Conservation (phyloP, 2,888 invertebrate species). For the Xanthorhoe designata region DNA sequence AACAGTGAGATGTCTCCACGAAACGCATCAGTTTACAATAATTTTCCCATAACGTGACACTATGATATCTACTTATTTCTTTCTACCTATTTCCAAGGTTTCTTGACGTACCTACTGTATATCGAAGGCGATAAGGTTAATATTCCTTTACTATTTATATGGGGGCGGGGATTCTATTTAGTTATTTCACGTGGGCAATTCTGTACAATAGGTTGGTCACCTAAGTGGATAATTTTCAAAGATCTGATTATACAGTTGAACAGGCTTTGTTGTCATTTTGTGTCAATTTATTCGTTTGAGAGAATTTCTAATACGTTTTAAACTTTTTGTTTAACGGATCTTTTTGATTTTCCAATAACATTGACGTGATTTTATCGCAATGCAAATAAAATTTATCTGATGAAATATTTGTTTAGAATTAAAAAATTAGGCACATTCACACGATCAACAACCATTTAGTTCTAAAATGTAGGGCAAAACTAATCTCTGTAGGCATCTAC, state of each 20-base stretch:
- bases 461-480: slow-evolving; percentile 39
- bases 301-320: not conserved
- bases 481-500: slow-evolving; percentile 46
- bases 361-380: not conserved
- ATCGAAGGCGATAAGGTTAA: slow-evolving; percentile 13
- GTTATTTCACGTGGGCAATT: slow-evolving; percentile 37
- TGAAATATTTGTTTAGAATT: slow-evolving; percentile 3
- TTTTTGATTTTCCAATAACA: not conserved
- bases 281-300: slow-evolving; percentile 11
- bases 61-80: slow-evolving; percentile 41
- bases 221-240: slow-evolving; percentile 29
- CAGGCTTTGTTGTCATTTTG: slow-evolving; percentile 6
- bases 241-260: slow-evolving; percentile 25
- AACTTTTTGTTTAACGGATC: not conserved
- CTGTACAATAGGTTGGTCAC: slow-evolving; percentile 37
- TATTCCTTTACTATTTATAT: not conserved
- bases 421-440: slow-evolving; percentile 33
- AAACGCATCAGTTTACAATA: slow-evolving; percentile 65
- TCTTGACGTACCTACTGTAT: slow-evolving; percentile 6
- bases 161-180: slow-evolving; percentile 5
- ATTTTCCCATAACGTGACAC: slow-evolving; percentile 64
- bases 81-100: slow-evolving; percentile 4
- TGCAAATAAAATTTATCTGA: slow-evolving; percentile 13
- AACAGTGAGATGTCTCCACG: slow-evolving; percentile 45
- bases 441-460: slow-evolving; percentile 40